Base-by-base conservation (phyloP, 1,140 invertebrate species). In the Coptotermes formosanus region DNA sequence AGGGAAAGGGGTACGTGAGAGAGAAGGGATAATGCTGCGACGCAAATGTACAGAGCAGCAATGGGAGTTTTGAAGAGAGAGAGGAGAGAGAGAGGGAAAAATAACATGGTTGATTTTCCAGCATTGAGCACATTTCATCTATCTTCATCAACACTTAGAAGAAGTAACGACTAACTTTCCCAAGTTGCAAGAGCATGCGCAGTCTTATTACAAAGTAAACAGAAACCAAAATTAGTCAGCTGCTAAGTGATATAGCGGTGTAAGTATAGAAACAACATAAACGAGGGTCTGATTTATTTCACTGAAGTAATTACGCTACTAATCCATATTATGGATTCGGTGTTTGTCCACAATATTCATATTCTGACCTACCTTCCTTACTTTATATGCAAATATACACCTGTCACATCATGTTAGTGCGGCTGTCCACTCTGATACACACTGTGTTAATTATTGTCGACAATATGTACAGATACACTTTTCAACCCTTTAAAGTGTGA, bases 81-180 rank as follows among this genome's bases (percentile, higher is more conserved):
- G 25, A 7, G 25, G 7, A 25, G 19, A 16, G 64, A 16, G 64
- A 64, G 25, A 23, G 59, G 59, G 59, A 64, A 64, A 64, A 64
- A 64, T 64, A 64, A 64, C 59, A 64, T 23, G 59, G 59, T 64
- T 64, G 59, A 64, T 64, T 64, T 64, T 64, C 59, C 59, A 64
- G 59, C 59, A 64, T 23, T 64, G 59, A 64, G 21, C 59, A 64
- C 59, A 21, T 64, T 64, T 23, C 59, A 64, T 64, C 59, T 23
- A 64, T 64, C 59, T 64, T 64, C 59, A 64, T 64, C 59, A 64
- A 23, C 59, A 64, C 59, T 64, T 64, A 64, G 59, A 64, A 64
- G 59, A 64, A 64, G 59, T 64, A 19, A 64, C 59, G 59, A 64
- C 59, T n/a, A 64, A 64, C 59, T 64, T 64, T 64, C 59, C 59